Conservation (phyloP, 2,113 vertebrate species). For the Hippocampus barbouri region DNA sequence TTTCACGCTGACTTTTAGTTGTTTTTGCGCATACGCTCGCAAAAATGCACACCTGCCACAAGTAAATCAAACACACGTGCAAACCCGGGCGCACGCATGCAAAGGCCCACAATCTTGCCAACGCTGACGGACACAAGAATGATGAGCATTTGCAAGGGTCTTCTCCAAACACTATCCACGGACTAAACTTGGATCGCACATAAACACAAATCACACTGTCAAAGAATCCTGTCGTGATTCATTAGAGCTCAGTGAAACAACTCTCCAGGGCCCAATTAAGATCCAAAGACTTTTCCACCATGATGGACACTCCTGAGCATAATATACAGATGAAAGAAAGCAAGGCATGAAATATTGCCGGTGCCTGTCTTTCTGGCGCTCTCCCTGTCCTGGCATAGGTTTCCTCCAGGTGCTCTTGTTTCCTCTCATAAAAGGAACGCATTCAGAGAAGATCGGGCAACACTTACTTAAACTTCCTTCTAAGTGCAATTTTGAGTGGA, state of each 20-base stretch:
- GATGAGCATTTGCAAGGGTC: slow-evolving; percentile 31
- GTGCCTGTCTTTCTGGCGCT: background rate
- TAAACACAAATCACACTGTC: slow-evolving; percentile 4
- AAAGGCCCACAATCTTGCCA: background rate
- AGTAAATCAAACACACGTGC: slow-evolving; percentile 9
- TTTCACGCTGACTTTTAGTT: background rate
- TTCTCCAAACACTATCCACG: slow-evolving; percentile 28
- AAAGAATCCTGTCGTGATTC: slow-evolving; percentile 5
- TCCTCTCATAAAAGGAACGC: background rate
- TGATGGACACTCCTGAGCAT: slow-evolving; percentile 1
- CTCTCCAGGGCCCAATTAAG: slow-evolving; percentile 22
- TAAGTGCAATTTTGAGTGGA: background rate
- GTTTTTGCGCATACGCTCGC: background rate
- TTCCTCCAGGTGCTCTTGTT: slow-evolving; percentile 6
- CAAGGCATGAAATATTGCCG: slow-evolving; percentile 10
- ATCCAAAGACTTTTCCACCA: slow-evolving; percentile 6
- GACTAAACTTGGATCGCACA: slow-evolving; percentile 28
- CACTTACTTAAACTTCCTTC: background rate
- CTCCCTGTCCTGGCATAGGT: background rate
- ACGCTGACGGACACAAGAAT: slow-evolving; percentile 17
- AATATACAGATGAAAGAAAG: slow-evolving; percentile 9
- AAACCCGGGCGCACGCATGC: background rate
- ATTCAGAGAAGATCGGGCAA: background rate
- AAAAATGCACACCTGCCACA: slow-evolving; percentile 3
- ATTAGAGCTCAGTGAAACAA: slow-evolving; percentile 23